Evolutionary conservation across 2,113 vertebrate species (phyloP), one percentile per base, ranked within the genome.

Genomic region (Pitta sordida): DNA sequence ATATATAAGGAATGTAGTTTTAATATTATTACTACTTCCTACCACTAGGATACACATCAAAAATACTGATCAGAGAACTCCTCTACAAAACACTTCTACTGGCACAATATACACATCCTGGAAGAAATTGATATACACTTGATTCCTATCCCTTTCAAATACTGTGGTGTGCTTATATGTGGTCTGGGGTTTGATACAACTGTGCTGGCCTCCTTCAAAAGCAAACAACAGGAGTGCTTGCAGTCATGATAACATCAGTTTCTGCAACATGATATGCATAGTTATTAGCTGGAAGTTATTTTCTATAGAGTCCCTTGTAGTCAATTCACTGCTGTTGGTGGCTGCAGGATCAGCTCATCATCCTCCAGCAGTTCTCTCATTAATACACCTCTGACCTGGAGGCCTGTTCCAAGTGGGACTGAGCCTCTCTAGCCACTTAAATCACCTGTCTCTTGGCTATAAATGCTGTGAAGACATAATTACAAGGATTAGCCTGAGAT

Each of bases 361-460:
- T 63, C 37, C 51, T 53, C 32, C 39, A 67, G 43, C n/a, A 6
- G 0, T 30, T 84, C 48, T 60, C 27, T 79, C 79, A 83, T 93
- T 87, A 88, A 91, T 71, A 51, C 34, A 59, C 29, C 65, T 78
- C 74, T 94, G 64, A 91, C 78, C 65, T 91, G 52, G 10, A 71
- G 75, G 78, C 70, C 39, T 71, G 1, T 52, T 85, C 52, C 21
- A 83, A 60, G 36, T 22, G 27, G n/a, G 62, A 59, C 52, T 68
- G 70, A 82, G 65, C 52, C 36, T 79, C 46, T 83, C 5, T 16
- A 55, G 78, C 23, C 46, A 59, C 15, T 75, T 90, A 79, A 94
- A 91, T 93, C 88, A 87, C 58, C 53, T 76, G 37, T 88, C 70
- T 41, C 58, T 88, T 79, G 75, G 70, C 71, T 85, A 79, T 67